Evolutionary conservation across 2,113 vertebrate species (phyloP).

Genomic region (Cololabis saira): DNA sequence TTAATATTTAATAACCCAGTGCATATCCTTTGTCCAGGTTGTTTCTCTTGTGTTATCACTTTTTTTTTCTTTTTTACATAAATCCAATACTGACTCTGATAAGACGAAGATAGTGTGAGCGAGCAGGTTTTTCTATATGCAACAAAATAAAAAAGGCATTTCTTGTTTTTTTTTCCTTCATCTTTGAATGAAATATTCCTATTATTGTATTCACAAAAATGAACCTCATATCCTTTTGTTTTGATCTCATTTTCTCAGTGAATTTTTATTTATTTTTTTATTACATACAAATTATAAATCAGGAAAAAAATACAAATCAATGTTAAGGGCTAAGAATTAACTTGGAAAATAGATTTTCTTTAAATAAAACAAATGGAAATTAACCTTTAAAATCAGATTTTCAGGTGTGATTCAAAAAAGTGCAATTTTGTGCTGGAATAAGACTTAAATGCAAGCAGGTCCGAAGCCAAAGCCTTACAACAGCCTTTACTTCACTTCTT

Average conservation of each 20-base stretch:
- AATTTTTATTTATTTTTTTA: too few species aligned
- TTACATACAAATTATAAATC: too few species aligned
- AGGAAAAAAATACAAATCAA: too few species aligned
- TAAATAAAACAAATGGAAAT: conserved; percentile 13
- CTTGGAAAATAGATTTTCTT: too few species aligned
- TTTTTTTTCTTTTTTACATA: conserved; percentile 38
- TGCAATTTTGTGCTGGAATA: not conserved
- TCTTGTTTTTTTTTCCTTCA: too few species aligned
- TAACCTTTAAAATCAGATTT: not conserved
- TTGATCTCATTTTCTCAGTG: too few species aligned
- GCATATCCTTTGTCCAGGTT: conserved; percentile 34
- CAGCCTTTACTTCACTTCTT: conserved; percentile 22
- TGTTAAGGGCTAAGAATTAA: not conserved
- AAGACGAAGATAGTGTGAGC: conserved; percentile 46
- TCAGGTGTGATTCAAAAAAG: conserved; percentile 6
- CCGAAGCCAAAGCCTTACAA: conserved; percentile 23
- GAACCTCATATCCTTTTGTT: too few species aligned
- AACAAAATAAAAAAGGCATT: too few species aligned
- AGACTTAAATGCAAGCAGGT: not conserved
- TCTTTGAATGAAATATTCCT: too few species aligned
- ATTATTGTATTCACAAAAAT: too few species aligned
- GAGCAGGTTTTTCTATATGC: not conserved
- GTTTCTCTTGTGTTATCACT: not conserved
- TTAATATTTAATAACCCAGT: conserved; percentile 48
- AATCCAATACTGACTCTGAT: conserved; percentile 64